Evolutionary conservation across 2,797 vertebrate species (phyloP).

Genomic region (Acanthis flammea): DNA sequence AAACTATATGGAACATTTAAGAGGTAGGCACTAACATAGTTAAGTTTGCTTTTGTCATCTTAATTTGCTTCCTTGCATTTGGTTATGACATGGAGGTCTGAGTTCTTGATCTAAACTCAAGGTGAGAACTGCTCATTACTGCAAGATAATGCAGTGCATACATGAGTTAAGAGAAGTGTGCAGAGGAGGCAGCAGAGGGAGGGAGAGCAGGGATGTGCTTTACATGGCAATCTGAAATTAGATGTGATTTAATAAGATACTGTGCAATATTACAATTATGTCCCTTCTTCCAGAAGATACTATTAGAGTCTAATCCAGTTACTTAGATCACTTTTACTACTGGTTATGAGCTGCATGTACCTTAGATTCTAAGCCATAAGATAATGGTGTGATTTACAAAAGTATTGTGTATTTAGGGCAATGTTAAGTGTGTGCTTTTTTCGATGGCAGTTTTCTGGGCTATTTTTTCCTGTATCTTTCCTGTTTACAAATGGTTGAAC

Average conservation of each 20-base stretch:
- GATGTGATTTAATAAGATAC: not conserved
- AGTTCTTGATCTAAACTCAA: not conserved
- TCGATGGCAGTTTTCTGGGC: not conserved
- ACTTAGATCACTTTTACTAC: not conserved
- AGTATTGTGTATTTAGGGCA: not conserved
- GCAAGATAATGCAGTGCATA: not conserved
- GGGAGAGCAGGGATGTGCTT: not conserved
- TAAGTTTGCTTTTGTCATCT: not conserved
- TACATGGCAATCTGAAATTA: not conserved
- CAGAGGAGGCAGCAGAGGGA: not conserved
- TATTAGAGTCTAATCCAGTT: not conserved
- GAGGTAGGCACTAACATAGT: not conserved
- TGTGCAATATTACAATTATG: not conserved
- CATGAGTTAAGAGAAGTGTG: not conserved
- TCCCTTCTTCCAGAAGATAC: not conserved
- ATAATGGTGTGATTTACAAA: not conserved
- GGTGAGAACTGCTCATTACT: not conserved
- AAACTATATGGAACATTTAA: not conserved
- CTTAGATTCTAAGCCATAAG: not conserved
- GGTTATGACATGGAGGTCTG: not conserved
- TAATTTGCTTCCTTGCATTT: not conserved
- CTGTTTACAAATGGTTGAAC: not conserved
- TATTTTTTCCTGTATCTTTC: not conserved
- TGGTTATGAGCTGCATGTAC: not conserved
- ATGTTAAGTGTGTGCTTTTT: accelerated